Percentiles rank a stretch among this genome's conserved stretches.
Conservation (phyloP, 1,140 invertebrate genomes). For the Dreissena polymorpha region DNA sequence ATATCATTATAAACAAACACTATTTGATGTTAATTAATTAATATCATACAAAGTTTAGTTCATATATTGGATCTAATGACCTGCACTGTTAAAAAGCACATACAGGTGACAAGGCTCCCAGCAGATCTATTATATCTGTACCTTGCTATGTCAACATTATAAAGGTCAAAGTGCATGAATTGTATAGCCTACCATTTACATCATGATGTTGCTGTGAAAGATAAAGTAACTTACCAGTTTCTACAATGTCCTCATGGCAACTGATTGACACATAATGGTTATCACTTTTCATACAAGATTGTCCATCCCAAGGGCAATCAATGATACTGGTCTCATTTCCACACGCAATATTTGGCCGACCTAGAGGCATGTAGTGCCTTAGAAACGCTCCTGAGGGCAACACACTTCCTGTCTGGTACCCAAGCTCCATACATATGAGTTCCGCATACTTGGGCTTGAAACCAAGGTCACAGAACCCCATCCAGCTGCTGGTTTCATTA, state of each 20-base stretch:
- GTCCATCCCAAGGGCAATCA: slow-evolving; percentile 25
- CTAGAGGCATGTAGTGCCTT: slow-evolving; percentile 4
- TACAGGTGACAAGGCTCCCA: no score
- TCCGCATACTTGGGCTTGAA: slow-evolving; percentile 80
- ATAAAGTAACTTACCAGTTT: slow-evolving; percentile 11
- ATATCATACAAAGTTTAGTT: no score
- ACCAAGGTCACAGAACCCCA: slow-evolving; percentile 58
- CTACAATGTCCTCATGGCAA: slow-evolving; percentile 31
- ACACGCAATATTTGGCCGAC: slow-evolving; percentile 27
- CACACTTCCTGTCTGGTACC: slow-evolving; percentile 74
- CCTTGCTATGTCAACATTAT: no score
- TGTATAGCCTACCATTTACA: no score
- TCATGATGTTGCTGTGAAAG: no score
- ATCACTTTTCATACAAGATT: not conserved
- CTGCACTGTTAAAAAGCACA: no score
- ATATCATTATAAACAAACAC: no score
- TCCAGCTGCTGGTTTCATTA: slow-evolving; percentile 44
- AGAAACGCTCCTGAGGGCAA: slow-evolving; percentile 24
- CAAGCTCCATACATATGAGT: slow-evolving; percentile 86
- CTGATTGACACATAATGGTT: slow-evolving; percentile 40
- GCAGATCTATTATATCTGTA: no score
- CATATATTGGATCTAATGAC: no score
- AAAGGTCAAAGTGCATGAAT: no score
- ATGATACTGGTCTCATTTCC: slow-evolving; percentile 28
- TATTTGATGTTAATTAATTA: no score